These are phyloP conservation scores for Heliocidaris tuberculata DNA, from an alignment of 35 echinoderm and acorn worm genomes.

Conservation along the genomic window DNA sequence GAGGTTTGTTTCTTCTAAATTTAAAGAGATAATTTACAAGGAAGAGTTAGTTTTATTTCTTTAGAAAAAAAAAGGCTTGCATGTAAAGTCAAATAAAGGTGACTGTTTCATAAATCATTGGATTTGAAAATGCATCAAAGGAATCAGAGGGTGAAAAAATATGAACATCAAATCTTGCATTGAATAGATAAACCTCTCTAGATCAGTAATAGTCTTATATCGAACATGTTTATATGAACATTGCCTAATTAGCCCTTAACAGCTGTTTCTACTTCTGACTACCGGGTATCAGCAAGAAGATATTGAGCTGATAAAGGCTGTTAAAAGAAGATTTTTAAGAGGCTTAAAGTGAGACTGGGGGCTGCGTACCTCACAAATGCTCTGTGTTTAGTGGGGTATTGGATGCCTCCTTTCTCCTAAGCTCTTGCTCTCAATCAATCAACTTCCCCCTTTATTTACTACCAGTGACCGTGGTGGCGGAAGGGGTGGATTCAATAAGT, in stretches of 20 bases:
- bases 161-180: too few species aligned
- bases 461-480: constrained; percentile 60
- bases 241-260: background rate
- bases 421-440: constrained; percentile 21
- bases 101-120: too few species aligned
- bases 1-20: background rate
- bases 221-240: background rate
- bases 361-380: background rate
- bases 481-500: constrained; percentile 71
- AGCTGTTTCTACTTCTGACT: background rate
- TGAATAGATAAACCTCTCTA: background rate
- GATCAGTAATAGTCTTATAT: background rate
- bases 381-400: background rate
- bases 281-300: background rate
- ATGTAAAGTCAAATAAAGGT: background rate
- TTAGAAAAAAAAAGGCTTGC: background rate
- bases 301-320: too few species aligned
- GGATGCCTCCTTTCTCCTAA: constrained; percentile 58
- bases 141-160: too few species aligned
- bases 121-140: too few species aligned
- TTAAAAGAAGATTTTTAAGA: background rate
- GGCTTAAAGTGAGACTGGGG: constrained; percentile 28
- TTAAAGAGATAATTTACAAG: too few species aligned
- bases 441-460: constrained; percentile 49
- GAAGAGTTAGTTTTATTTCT: too few species aligned